Evolutionary conservation across 2,113 vertebrate genomes (phyloP).

Genomic region (Trematocara stigmaticum): DNA sequence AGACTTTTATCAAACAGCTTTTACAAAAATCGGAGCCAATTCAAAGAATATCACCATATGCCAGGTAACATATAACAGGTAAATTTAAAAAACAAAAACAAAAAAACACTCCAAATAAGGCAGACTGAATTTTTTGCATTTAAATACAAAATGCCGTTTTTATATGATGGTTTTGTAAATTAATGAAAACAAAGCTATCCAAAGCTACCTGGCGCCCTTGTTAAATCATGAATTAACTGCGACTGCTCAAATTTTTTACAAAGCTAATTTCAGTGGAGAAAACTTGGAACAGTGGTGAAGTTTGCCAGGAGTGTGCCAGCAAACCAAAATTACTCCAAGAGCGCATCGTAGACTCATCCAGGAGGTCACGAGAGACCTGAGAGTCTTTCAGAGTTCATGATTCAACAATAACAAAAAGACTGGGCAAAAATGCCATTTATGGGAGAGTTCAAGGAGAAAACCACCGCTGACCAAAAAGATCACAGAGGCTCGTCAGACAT

Average conservation of each 20-base stretch:
- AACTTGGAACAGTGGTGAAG: background rate
- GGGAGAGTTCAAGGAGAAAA: background rate
- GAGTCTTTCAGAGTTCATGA: background rate
- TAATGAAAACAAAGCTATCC: background rate
- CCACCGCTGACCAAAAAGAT: background rate
- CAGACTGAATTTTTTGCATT: background rate
- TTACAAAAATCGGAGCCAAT: background rate
- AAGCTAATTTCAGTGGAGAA: background rate
- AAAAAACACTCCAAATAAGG: fast-evolving
- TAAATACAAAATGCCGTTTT: background rate
- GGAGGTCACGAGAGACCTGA: background rate
- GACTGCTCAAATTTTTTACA: background rate
- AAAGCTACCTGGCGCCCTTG: background rate
- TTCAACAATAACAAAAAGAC: background rate
- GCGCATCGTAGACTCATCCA: background rate
- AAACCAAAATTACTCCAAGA: background rate
- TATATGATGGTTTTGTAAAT: background rate
- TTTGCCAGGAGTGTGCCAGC: background rate
- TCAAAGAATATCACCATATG: background rate
- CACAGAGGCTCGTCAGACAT: background rate
- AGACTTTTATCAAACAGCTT: background rate
- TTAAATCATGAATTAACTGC: background rate
- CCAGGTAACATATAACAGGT: background rate
- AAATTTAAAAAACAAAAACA: background rate
- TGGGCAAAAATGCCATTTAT: background rate